Evolutionary conservation across 2,797 vertebrate species (phyloP), one percentile per base, ranked within the genome.

Genomic region (Eurystomus glaucurus): DNA sequence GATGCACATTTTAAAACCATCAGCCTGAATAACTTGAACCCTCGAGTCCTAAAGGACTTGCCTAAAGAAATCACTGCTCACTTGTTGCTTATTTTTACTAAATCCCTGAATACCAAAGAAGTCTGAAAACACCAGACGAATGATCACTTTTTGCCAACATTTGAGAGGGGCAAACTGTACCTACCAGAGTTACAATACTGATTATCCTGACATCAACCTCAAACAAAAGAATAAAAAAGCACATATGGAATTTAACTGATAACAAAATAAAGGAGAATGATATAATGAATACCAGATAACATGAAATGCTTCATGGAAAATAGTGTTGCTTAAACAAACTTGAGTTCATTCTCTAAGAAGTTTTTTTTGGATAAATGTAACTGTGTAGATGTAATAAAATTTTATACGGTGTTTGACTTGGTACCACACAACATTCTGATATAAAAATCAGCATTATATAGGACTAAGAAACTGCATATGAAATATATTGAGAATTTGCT

Each of bases 261-360:
- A 96, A 96, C 74, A 93, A 93, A 96, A 92, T 91, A 92, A 93
- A 92, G 43, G 60, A 90, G 85, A 93, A 78, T 60, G 83, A 74
- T 58, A 39, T 96, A 96, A 96, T 95, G 96, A 96, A 95, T 92
- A 89, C 94, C 95, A 96, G 94, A 87, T 91, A 95, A 93, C 60
- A 64, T 66, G 25, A 94, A 95, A 94, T 74, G 66, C 35, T 77
- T 85, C 85, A 82, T 87, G 95, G 95, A 91, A 96, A 96, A 92
- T 28, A 85, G 16, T 55, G 28, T 92, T 94, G 60, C 78, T 95
- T 94, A 95, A 92, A 94, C 54, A 96, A 96, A 96, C 81, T 86
- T 79, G 62, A 93, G 66, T 93, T 94, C 88, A 66, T 85, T 91
- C 66, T 87, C 55, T 82, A 82, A 87, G n/a, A 78, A 51, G 60